These are phyloP conservation scores for Idris sp. DNA, from an alignment of 1,140 invertebrate genomes.

Conservation along the genomic window DNA sequence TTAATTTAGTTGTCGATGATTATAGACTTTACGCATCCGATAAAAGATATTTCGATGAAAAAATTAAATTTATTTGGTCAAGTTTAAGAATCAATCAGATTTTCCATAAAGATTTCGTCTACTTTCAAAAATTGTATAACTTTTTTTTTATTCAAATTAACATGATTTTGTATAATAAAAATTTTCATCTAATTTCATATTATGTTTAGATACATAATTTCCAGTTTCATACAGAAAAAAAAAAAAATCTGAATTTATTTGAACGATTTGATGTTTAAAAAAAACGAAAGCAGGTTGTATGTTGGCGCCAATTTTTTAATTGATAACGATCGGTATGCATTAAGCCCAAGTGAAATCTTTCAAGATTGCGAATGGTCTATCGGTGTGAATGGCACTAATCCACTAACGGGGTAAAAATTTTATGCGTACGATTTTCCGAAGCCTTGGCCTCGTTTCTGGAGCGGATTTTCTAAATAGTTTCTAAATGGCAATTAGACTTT, in stretches of 20 bases:
- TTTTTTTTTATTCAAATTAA: no score
- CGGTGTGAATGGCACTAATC: conserved; percentile 12
- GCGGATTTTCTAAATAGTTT: conserved; percentile 58
- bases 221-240: no score
- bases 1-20: no score
- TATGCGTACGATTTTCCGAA: conserved; percentile 39
- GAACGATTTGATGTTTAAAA: conserved; percentile 12
- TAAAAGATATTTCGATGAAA: no score
- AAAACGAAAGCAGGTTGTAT: conserved; percentile 34
- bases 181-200: no score
- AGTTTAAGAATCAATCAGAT: no score
- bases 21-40: no score
- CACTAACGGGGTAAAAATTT: conserved; percentile 15
- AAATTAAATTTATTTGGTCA: no score
- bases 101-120: no score
- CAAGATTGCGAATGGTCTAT: conserved; percentile 6
- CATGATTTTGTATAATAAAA: no score
- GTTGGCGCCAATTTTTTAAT: conserved; percentile 6
- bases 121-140: no score
- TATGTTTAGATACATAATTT: no score
- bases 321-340: conserved; percentile 34
- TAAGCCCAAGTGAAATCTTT: conserved; percentile 36
- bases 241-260: conserved; percentile 27
- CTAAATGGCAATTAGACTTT: background rate
- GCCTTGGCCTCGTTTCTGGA: conserved; percentile 64